These are phyloP conservation scores for Penaeus vannamei DNA, from an alignment of 1,140 invertebrate species.

Conservation along the genomic window DNA sequence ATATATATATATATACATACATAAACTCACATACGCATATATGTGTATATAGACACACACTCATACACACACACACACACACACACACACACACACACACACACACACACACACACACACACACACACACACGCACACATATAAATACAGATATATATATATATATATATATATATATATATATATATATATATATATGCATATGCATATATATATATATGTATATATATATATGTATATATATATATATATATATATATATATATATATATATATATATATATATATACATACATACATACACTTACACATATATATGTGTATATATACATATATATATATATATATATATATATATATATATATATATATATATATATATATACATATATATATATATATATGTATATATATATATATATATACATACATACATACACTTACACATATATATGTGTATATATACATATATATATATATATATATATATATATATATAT, in stretches of 20 bases:
- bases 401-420: constrained; percentile 35
- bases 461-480: constrained; percentile 16
- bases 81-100: neutral
- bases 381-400: constrained; percentile 35
- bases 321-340: neutral
- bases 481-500: constrained; percentile 9
- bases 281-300: constrained; percentile 1
- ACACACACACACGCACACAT: neutral
- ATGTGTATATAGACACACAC: neutral
- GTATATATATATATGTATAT: constrained; percentile 32
- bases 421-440: constrained; percentile 29
- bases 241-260: constrained; percentile 34
- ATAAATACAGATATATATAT: constrained; percentile 1
- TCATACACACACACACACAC: neutral
- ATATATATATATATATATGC: neutral
- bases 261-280: constrained; percentile 17
- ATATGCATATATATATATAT: constrained; percentile 31
- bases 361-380: constrained; percentile 33
- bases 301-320: neutral
- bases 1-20: neutral
- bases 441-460: constrained; percentile 8
- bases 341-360: neutral
- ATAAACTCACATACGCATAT: neutral
- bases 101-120: neutral
- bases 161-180: neutral